These are phyloP conservation scores for Physella acuta DNA, from an alignment of 1,140 invertebrate species.

Conservation along the genomic window DNA sequence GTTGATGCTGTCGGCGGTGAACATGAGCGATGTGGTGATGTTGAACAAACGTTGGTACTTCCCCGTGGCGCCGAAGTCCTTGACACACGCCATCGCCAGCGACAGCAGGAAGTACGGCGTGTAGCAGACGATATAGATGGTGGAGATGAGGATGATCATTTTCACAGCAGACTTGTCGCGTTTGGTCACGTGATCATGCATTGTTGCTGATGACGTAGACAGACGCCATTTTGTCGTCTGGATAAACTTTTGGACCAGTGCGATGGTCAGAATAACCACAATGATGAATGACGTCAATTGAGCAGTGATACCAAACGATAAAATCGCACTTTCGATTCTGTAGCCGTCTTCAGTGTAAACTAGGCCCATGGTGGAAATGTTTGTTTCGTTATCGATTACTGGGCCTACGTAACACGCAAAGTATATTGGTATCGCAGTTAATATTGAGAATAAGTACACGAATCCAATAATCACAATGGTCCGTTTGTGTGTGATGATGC, in stretches of 20 bases:
- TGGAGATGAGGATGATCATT: background rate
- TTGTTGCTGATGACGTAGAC: background rate
- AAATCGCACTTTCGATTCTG: too few relatives aligned
- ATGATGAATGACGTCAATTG: background rate
- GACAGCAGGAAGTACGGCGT: background rate
- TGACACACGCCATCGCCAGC: background rate
- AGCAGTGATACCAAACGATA: too few relatives aligned
- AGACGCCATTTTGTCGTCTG: background rate
- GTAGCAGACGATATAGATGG: background rate
- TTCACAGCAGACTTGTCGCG: background rate
- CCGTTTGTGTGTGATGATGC: too few relatives aligned
- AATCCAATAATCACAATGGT: too few relatives aligned
- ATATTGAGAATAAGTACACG: too few relatives aligned
- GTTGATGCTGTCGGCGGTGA: background rate
- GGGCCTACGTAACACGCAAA: too few relatives aligned
- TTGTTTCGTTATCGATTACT: too few relatives aligned
- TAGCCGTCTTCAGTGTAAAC: too few relatives aligned
- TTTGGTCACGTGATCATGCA: background rate
- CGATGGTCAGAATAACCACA: background rate
- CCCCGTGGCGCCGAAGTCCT: background rate
- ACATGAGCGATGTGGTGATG: background rate
- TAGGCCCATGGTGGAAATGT: too few relatives aligned
- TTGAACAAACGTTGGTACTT: background rate
- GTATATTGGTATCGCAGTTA: too few relatives aligned
- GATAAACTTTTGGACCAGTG: background rate